Conservation (phyloP, 2,797 vertebrate genomes). For the Hemitrygon akajei region DNA sequence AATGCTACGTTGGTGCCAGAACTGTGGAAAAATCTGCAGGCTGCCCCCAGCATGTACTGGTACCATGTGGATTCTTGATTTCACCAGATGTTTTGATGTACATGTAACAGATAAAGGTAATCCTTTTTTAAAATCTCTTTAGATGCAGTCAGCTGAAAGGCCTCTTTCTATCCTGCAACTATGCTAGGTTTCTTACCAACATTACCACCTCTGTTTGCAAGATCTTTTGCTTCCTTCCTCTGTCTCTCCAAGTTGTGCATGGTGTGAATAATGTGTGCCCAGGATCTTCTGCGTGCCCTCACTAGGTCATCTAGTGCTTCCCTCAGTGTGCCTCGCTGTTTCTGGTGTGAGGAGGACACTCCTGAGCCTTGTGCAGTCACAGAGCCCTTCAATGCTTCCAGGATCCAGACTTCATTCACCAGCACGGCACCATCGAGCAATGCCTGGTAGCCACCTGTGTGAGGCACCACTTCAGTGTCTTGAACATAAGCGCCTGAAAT, state of each 20-base stretch:
- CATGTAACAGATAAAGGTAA: no score
- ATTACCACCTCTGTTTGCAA: conserved; percentile 59
- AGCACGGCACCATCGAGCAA: conserved; percentile 67
- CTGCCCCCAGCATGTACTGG: no score
- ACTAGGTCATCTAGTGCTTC: conserved; percentile 56
- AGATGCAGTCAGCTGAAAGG: not conserved
- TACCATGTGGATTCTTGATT: no score
- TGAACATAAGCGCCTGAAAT: conserved; percentile 59
- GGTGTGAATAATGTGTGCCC: conserved; percentile 61
- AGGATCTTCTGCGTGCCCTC: conserved; percentile 53
- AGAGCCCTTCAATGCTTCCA: conserved; percentile 53
- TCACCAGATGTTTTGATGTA: no score
- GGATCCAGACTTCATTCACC: conserved; percentile 52
- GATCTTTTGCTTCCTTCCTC: conserved; percentile 49
- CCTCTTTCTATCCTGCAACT: no score
- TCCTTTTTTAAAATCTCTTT: no score
- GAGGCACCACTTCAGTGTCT: conserved; percentile 56
- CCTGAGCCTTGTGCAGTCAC: conserved; percentile 46
- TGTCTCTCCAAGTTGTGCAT: conserved; percentile 60
- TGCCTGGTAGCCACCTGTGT: conserved; percentile 63
- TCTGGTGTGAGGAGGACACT: conserved; percentile 39
- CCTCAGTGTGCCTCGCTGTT: conserved; percentile 45
- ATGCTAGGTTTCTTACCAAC: conserved; percentile 53
- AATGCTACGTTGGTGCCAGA: no score
- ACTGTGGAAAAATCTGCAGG: no score